Evolutionary conservation across 2,113 vertebrate species (phyloP).

Genomic region (Turdus rufiventris): DNA sequence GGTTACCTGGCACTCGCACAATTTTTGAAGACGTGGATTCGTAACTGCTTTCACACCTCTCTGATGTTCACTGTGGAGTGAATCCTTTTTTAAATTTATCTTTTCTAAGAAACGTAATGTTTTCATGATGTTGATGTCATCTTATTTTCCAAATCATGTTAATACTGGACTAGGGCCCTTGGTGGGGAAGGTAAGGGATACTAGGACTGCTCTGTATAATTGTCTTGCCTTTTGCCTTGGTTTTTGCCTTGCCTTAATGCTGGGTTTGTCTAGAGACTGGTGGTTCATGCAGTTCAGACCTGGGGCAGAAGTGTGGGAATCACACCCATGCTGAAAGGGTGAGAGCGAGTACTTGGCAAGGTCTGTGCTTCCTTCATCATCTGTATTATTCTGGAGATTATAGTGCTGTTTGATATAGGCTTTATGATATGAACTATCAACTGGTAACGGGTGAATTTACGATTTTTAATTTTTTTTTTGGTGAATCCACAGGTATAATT

Average conservation of each 20-base stretch:
- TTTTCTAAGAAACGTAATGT: neutral
- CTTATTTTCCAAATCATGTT: neutral
- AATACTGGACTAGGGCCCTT: neutral
- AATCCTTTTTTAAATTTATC: neutral
- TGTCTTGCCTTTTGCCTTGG: neutral
- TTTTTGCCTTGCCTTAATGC: neutral
- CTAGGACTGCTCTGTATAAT: neutral
- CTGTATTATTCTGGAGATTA: neutral
- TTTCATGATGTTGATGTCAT: neutral
- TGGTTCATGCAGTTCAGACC: neutral
- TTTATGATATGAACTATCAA: neutral
- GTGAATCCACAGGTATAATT: neutral
- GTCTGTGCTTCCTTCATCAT: neutral
- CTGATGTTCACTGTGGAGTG: neutral
- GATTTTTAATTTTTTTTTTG: neutral
- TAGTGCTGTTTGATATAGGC: neutral
- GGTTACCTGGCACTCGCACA: fast-evolving
- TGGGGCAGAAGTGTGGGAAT: neutral
- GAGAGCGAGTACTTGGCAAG: neutral
- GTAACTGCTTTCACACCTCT: neutral
- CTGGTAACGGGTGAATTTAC: neutral
- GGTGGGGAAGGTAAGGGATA: neutral
- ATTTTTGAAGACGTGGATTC: neutral
- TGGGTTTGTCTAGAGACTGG: neutral
- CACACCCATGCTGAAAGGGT: neutral